phyloP scores from a whole-genome alignment of 2,113 vertebrate genomes.

The Probosciger aterrimus region DNA sequence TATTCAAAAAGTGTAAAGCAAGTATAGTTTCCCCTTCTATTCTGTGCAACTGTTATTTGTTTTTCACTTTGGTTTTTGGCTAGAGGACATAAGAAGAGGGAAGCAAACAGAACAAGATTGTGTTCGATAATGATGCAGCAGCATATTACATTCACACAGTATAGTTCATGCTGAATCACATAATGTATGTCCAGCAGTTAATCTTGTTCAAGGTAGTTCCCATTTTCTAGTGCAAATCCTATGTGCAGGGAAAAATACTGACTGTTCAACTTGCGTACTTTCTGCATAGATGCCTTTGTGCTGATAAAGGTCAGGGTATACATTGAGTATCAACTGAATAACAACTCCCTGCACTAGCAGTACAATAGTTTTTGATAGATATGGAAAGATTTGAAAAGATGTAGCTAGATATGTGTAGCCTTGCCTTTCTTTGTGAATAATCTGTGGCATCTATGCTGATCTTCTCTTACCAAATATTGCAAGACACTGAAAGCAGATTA shows the following conservation, averaged over 20 bases:
- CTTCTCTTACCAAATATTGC: neutral
- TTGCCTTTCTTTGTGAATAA: neutral
- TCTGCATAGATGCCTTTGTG: neutral
- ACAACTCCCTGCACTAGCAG: neutral
- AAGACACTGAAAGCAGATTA: neutral
- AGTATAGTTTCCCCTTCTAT: neutral
- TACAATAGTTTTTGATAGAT: neutral
- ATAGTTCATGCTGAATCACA: neutral
- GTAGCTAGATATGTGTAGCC: neutral
- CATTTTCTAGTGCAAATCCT: neutral
- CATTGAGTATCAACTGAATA: neutral
- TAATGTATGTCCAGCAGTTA: neutral
- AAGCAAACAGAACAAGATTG: neutral
- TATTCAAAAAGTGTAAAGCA: neutral
- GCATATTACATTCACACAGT: neutral
- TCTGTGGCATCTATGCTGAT: neutral
- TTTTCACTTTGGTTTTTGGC: neutral
- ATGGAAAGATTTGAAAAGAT: neutral
- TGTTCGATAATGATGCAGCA: neutral
- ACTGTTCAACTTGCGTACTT: neutral
- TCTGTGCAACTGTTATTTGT: neutral
- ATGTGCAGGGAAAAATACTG: neutral
- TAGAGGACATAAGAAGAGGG: neutral
- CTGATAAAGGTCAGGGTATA: neutral
- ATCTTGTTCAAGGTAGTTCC: neutral